A percentile compares a stretch with the other conserved stretches of the same genome.
Evolutionary conservation across 1,140 invertebrate genomes (phyloP).

Genomic region (Drosophila hydei): DNA sequence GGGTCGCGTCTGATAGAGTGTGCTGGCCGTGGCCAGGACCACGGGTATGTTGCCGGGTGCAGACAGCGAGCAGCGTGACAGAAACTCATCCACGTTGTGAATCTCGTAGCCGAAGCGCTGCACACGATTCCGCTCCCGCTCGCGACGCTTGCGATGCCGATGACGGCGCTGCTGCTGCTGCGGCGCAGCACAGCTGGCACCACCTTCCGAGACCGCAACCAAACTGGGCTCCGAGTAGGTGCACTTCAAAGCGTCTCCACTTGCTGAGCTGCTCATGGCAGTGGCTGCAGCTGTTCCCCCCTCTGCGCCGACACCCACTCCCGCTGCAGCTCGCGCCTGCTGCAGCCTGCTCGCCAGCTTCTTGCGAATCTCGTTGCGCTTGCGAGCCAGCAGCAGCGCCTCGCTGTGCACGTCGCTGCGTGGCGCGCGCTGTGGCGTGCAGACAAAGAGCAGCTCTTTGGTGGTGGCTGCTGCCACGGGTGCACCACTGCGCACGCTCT

Average conservation of each 20-base stretch:
- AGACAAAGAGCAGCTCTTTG: constrained; percentile 81
- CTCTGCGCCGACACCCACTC: background rate
- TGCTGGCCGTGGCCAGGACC: constrained; percentile 89
- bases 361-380: constrained; percentile 78
- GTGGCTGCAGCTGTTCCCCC: background rate
- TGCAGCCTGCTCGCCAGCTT: constrained; percentile 63
- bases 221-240: constrained; percentile 80
- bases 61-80: constrained; percentile 85
- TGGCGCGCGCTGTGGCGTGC: constrained; percentile 72
- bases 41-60: constrained; percentile 92
- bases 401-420: constrained; percentile 66
- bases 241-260: constrained; percentile 63
- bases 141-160: constrained; percentile 85
- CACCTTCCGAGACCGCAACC: constrained; percentile 74
- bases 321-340: constrained; percentile 48
- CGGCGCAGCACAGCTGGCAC: constrained; percentile 12
- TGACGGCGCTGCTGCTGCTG: constrained; percentile 65
- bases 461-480: constrained; percentile 70
- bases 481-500: constrained; percentile 36
- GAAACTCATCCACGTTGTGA: constrained; percentile 89
- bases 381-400: constrained; percentile 67
- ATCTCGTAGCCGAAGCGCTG: constrained; percentile 90
- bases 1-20: constrained; percentile 89
- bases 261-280: constrained; percentile 5
- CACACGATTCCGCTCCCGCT: constrained; percentile 84